A percentile compares a stretch with the other conserved stretches of the same genome.
phyloP scores from a whole-genome alignment of 1,140 invertebrate species.

The Hypsibius dujardini region DNA sequence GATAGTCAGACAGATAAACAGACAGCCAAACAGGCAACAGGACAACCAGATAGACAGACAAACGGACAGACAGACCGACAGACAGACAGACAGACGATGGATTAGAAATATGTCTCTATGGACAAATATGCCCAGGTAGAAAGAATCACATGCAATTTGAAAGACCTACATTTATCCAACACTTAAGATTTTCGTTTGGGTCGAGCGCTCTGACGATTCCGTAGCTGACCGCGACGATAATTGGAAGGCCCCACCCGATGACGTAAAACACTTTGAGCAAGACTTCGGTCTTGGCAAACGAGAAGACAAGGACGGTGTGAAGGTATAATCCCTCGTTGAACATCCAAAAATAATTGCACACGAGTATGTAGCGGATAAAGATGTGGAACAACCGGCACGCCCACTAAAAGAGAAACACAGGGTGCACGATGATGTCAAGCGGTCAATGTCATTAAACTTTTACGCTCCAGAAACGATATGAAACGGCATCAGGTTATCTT shows the following conservation, averaged over 20 bases:
- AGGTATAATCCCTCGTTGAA: slow-evolving; percentile 46
- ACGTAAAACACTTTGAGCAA: slow-evolving; percentile 61
- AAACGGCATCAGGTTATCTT: no score
- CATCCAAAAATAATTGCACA: slow-evolving; percentile 78
- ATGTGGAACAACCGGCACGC: slow-evolving; percentile 66
- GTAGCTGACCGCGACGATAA: not conserved
- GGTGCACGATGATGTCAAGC: no score
- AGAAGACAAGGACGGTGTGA: slow-evolving; percentile 71
- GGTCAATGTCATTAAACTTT: no score
- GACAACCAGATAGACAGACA: no score
- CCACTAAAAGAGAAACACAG: slow-evolving; percentile 36
- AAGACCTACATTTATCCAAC: not conserved
- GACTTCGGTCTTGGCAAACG: slow-evolving; percentile 68
- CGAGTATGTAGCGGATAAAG: slow-evolving; percentile 64
- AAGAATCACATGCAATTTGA: no score
- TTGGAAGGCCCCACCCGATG: slow-evolving; percentile 52
- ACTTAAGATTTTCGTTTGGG: not conserved
- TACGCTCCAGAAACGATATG: no score
- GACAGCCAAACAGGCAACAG: no score
- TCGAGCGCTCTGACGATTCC: not conserved
- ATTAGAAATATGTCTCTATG: no score
- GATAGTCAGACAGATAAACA: no score
- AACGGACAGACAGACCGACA: no score
- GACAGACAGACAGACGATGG: no score
- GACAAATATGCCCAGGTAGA: no score